Conservation (phyloP, 1,140 invertebrate species). For the Ericerus pela region DNA sequence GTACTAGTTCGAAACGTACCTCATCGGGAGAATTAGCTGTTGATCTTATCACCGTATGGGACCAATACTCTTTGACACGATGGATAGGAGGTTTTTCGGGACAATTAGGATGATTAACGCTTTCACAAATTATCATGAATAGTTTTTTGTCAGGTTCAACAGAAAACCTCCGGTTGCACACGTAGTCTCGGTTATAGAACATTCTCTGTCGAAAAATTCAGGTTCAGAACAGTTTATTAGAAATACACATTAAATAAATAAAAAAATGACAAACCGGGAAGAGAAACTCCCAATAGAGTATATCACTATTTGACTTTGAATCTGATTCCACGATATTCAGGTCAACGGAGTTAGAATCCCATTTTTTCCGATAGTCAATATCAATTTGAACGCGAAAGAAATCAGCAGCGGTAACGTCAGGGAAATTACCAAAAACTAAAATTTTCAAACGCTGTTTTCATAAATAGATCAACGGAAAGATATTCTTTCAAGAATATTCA, state of each 20-base stretch:
- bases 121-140: slow-evolving; percentile 35
- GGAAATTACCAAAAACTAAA: slow-evolving; percentile 60
- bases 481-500: neutral
- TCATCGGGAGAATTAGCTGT: slow-evolving; percentile 40
- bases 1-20: slow-evolving; percentile 28
- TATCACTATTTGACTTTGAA: slow-evolving; percentile 40
- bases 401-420: slow-evolving; percentile 59
- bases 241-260: neutral
- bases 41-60: slow-evolving; percentile 68
- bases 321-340: slow-evolving; percentile 52
- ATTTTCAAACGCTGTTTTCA: neutral
- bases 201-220: slow-evolving; percentile 40
- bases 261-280: slow-evolving; percentile 51
- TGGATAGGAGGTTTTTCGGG: slow-evolving; percentile 30
- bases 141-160: slow-evolving; percentile 37
- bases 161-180: slow-evolving; percentile 58
- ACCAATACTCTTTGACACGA: slow-evolving; percentile 65
- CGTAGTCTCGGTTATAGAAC: slow-evolving; percentile 74
- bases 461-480: neutral
- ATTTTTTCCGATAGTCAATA: slow-evolving; percentile 54
- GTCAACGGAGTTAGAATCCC: slow-evolving; percentile 62
- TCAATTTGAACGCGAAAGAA: slow-evolving; percentile 70
- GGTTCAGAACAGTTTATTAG: neutral
- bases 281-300: slow-evolving; percentile 74
- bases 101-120: slow-evolving; percentile 29